phyloP scores from a whole-genome alignment of 2,113 vertebrate species.

The Castor canadensis region DNA sequence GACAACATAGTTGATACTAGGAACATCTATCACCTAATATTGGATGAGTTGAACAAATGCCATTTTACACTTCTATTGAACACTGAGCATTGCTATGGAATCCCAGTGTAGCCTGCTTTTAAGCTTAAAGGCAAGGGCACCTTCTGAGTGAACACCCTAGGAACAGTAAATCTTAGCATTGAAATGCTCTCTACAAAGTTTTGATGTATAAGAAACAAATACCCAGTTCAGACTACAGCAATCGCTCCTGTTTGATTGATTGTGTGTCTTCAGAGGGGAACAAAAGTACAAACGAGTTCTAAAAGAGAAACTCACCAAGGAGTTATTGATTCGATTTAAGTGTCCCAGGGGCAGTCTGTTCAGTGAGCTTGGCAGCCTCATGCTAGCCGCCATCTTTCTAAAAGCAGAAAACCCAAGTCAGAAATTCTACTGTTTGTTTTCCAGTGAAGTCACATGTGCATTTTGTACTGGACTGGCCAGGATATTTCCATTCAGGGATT shows the following conservation, averaged over 20 bases:
- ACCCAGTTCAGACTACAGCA: not conserved
- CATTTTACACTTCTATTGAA: not conserved
- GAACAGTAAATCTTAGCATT: not conserved
- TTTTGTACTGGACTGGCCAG: not conserved
- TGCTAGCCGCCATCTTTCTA: accelerated
- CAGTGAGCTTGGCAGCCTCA: accelerated
- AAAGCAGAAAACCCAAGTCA: not conserved
- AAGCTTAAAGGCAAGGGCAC: not conserved
- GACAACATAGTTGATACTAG: not conserved
- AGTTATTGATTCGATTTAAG: not conserved
- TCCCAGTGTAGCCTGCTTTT: accelerated
- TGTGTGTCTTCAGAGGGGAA: not conserved
- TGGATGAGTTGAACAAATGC: not conserved
- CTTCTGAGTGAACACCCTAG: not conserved
- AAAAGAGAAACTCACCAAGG: conserved; percentile 21
- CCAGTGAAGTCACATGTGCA: not conserved
- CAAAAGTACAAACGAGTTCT: conserved; percentile 17
- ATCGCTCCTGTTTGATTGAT: conserved; percentile 45
- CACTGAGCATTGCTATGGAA: accelerated
- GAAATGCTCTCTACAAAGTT: conserved; percentile 2
- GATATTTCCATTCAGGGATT: not conserved
- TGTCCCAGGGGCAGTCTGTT: not conserved
- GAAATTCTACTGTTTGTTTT: not conserved
- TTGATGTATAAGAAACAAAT: conserved; percentile 44
- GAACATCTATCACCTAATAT: accelerated